A percentile compares a stretch with the other conserved stretches of the same genome.
Conservation (phyloP, 2,113 vertebrate genomes). For the Tinamus guttatus region DNA sequence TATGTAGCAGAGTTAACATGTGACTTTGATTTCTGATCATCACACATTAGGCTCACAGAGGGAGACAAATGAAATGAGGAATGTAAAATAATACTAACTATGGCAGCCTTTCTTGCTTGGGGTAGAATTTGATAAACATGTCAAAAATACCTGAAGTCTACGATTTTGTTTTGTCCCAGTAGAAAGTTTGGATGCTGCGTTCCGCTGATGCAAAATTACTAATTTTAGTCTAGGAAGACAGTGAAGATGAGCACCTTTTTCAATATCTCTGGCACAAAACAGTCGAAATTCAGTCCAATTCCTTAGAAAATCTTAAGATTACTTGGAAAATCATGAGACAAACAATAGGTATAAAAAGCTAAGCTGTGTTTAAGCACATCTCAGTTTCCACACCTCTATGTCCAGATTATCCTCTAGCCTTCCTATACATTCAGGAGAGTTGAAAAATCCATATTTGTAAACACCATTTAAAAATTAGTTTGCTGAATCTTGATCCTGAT, state of each 20-base stretch:
- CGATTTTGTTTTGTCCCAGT: neutral
- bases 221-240: neutral
- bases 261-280: rapidly evolving
- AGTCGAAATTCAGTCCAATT: neutral
- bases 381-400: neutral
- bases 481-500: neutral
- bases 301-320: neutral
- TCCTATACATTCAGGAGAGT: neutral
- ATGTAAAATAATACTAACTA: neutral
- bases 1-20: neutral
- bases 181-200: neutral
- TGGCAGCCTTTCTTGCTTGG: neutral
- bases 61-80: neutral
- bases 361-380: neutral
- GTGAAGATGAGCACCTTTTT: neutral
- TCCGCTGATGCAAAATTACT: neutral
- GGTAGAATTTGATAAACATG: neutral
- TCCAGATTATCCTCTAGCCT: neutral
- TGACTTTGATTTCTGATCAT: neutral
- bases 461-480: neutral
- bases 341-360: rapidly evolving
- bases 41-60: neutral
- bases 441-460: neutral
- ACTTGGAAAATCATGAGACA: neutral
- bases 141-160: neutral